Conservation (phyloP, 2,797 vertebrate genomes). For the Capromys pilorides region DNA sequence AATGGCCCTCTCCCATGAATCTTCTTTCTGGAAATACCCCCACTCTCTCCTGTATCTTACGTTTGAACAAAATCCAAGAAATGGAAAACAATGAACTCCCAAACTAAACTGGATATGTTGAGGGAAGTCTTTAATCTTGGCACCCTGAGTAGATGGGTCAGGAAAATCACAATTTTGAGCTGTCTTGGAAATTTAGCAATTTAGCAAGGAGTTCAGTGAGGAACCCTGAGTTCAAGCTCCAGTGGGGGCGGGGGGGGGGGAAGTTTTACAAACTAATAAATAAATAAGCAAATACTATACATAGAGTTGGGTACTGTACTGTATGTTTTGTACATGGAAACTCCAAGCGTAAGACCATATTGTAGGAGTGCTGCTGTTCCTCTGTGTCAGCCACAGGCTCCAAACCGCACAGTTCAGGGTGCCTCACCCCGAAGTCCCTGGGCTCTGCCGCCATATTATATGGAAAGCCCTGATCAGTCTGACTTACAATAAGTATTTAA, state of each 20-base stretch:
- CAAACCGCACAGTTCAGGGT: neutral
- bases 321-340: neutral
- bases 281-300: neutral
- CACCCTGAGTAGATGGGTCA: neutral
- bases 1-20: too few relatives aligned
- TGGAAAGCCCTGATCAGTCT: neutral
- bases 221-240: neutral
- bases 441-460: neutral
- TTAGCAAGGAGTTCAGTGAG: neutral
- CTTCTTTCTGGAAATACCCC: neutral
- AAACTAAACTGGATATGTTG: neutral
- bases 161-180: neutral
- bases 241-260: too few relatives aligned
- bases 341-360: neutral
- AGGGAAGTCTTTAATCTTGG: neutral
- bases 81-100: neutral
- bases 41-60: neutral
- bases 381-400: neutral
- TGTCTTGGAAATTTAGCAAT: neutral
- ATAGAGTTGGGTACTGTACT: neutral
- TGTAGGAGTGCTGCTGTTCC: neutral
- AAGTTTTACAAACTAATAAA: neutral
- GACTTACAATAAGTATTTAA: neutral
- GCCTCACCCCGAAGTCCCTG: neutral
- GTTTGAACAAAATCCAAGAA: neutral